phyloP scores from a whole-genome alignment of 2,113 vertebrate species.

The Maccullochella peelii region DNA sequence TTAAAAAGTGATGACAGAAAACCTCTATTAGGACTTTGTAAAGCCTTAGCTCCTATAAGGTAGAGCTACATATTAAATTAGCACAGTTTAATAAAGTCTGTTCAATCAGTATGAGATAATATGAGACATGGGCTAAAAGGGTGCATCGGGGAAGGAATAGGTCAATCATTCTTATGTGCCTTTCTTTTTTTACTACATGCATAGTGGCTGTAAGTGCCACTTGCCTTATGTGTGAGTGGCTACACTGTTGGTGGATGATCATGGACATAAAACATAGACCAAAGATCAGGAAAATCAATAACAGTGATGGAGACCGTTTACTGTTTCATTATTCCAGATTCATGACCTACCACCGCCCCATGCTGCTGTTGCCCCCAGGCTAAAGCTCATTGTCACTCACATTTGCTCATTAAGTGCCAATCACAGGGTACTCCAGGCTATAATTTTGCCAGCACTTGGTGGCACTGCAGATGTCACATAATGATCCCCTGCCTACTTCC shows the following conservation, averaged over 20 bases:
- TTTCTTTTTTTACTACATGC: slow-evolving; percentile 40
- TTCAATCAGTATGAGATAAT: slow-evolving; percentile 4
- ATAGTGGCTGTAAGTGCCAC: slow-evolving; percentile 23
- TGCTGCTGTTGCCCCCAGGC: slow-evolving; percentile 75
- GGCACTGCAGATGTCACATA: slow-evolving; percentile 77
- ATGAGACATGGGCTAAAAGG: slow-evolving; percentile 33
- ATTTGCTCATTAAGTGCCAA: slow-evolving; percentile 85
- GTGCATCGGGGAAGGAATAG: slow-evolving; percentile 24
- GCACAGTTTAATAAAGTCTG: slow-evolving; percentile 47
- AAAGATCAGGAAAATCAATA: slow-evolving; percentile 77
- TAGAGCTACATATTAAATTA: slow-evolving; percentile 36
- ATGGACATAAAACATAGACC: slow-evolving; percentile 71
- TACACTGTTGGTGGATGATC: slow-evolving; percentile 56
- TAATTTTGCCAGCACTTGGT: slow-evolving; percentile 77
- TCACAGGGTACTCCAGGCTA: slow-evolving; percentile 77
- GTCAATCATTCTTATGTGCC: slow-evolving; percentile 24
- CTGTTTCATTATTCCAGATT: slow-evolving; percentile 81
- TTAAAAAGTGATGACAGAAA: slow-evolving; percentile 64
- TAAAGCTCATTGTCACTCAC: slow-evolving; percentile 81
- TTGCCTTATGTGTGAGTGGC: slow-evolving; percentile 33
- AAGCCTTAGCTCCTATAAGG: slow-evolving; percentile 34
- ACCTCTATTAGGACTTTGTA: slow-evolving; percentile 40
- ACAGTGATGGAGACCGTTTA: slow-evolving; percentile 75
- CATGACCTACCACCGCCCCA: slow-evolving; percentile 74
- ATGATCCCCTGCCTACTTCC: slow-evolving; percentile 68